Evolutionary conservation across 2,113 vertebrate species (phyloP), one percentile per base, ranked within the genome.

Genomic region (Calyptomena viridis): DNA sequence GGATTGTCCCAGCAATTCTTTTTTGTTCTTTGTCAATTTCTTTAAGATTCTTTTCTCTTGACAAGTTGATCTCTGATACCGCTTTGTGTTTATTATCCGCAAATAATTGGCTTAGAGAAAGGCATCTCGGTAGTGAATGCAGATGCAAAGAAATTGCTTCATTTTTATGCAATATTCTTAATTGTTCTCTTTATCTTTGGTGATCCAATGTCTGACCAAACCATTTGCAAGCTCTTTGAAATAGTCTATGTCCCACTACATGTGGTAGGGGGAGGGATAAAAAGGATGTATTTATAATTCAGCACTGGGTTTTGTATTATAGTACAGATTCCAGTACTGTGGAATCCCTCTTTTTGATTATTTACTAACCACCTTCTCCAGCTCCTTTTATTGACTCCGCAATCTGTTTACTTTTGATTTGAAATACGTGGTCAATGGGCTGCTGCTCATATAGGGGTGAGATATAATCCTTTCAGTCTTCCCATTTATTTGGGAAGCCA

Each of bases 161-260:
- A 95, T 86, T 96, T 96, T 94, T 94, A 95, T 95, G 94, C 95
- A 94, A 86, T 89, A 92, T 81, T 95, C 92, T 90, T 95, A 96
- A 95, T 96, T 97, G 79, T 94, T 96, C 87, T 91, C 83, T 96
- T 97, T 94, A 95, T 96, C 93, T 96, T 91, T 96, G 71, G 79
- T 86, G 72, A 79, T 96, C 94, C 94, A 96, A 85, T 93, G 83
- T 93, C 88, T 93, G 92, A 90, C 93, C 94, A 96, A 92, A 90
- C 47, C 90, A 86, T 94, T 94, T 96, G 80, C 80, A 87, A 92
- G 64, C 93, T 94, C 94, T 97, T 96, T 97, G 93, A 97, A 96
- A 94, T 35, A 60, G 40, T 87, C 46, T 46, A 11, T 79, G 46
- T 85, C 69, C 37, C 28, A 81, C 64, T 94, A 60, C 55, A 75